Evolutionary conservation across 2,888 invertebrate species (phyloP), one percentile per base, ranked within the genome.

Genomic region (Ischnura elegans): DNA sequence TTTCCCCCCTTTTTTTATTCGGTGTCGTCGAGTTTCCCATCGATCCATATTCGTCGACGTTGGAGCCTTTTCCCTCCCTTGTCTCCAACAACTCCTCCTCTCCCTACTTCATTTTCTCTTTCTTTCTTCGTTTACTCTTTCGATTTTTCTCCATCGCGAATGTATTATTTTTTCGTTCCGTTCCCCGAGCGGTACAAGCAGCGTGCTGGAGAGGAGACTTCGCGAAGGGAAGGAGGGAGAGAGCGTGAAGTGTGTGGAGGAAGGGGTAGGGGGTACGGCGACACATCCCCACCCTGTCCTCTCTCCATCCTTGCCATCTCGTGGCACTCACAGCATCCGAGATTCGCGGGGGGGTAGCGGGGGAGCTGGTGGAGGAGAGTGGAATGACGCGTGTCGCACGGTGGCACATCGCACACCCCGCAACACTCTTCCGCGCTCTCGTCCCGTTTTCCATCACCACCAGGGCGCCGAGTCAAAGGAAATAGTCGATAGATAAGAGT

Each of bases 1-100:
- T 16, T 36, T 29, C 66, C 6, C 29, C n/a, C 25, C 13, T 36
- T 76, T 36, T 36, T 76, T 76, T 25, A 16, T 76, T 76, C 36
- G 29, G 76, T 76, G 76, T 76, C 76, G 76, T 76, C 76, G 76
- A 76, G 76, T 76, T 76, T 76, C 36, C 76, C 76, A 76, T 76
- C 76, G 76, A 76, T 76, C 76, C 76, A 76, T 76, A 19, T 76
- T 76, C 76, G 76, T 13, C 76, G 76, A 76, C 76, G 76, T 5
- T 76, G 76, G 76, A 29, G n/a, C 2, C 16, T 19, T 19, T 1
- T 1, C 13, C 51, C 51, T 10, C 8, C 51, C 51, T 19, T 19
- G 2, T 19, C 51, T 6, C 47, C 29, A 3, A 8, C 13, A 13
- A 4, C 55, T 19, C 25, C 61, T n/a, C 19, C 29, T 8, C 76